These are phyloP conservation scores for Clunio marinus DNA, from an alignment of 2,888 invertebrate species.

Conservation along the genomic window DNA sequence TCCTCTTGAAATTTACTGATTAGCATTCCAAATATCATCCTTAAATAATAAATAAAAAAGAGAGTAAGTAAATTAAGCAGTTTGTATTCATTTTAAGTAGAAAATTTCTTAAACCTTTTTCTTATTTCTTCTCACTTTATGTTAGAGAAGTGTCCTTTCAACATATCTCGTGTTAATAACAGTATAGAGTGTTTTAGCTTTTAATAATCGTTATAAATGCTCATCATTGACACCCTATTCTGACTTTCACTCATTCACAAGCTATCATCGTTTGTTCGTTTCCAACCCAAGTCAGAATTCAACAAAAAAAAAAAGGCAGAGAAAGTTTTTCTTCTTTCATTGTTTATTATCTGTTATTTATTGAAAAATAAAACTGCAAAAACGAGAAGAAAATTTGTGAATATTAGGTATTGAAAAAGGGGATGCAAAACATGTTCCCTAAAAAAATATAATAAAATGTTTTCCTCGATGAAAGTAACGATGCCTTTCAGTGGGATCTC, in stretches of 20 bases:
- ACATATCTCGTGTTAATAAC: neutral
- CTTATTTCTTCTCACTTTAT: neutral
- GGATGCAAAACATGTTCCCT: neutral
- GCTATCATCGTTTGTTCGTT: neutral
- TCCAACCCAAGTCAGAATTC: neutral
- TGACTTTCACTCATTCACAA: neutral
- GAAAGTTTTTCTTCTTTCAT: neutral
- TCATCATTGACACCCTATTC: neutral
- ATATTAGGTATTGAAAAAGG: slow-evolving; percentile 10
- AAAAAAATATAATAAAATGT: neutral
- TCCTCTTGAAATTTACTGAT: no score
- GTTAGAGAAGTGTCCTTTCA: slow-evolving; percentile 17
- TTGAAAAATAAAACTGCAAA: slow-evolving; percentile 5
- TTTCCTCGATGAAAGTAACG: neutral
- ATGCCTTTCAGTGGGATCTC: neutral
- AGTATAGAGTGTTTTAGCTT: neutral
- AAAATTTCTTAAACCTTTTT: neutral
- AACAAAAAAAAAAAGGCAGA: neutral
- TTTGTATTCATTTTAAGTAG: slow-evolving; percentile 8
- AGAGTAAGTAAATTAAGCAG: neutral
- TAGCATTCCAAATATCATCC: no score
- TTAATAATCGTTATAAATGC: slow-evolving; percentile 10
- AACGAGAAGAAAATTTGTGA: neutral
- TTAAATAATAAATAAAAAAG: no score
- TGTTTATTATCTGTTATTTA: slow-evolving; percentile 21